Percentiles rank a stretch among this genome's conserved stretches.
These are phyloP conservation scores for Tapera naevia DNA, from an alignment of 2,797 vertebrate species.

Conservation along the genomic window DNA sequence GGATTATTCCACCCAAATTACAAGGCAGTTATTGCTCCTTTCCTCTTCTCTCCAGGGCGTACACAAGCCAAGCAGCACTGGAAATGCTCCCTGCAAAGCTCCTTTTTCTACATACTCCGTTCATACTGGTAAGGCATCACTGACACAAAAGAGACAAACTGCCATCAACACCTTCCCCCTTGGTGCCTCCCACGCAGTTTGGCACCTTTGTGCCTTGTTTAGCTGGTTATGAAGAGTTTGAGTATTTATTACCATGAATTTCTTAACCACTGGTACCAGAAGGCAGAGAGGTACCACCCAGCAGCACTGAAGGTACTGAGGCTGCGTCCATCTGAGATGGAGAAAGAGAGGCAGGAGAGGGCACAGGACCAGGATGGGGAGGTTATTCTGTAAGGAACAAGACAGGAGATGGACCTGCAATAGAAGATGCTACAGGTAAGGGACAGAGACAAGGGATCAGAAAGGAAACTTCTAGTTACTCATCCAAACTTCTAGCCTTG, in stretches of 20 bases:
- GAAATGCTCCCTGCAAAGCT: constrained; percentile 1
- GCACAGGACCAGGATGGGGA: not conserved
- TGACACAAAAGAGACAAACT: constrained; percentile 64
- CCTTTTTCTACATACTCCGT: not conserved
- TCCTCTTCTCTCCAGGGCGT: constrained; percentile 23
- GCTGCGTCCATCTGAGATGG: not conserved
- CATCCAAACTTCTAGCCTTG: not conserved
- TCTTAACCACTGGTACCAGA: not conserved
- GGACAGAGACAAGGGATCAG: not conserved
- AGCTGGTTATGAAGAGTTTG: constrained; percentile 1
- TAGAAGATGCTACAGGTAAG: not conserved
- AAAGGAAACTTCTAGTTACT: not conserved
- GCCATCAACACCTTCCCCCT: constrained; percentile 57
- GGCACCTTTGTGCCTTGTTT: constrained; percentile 53
- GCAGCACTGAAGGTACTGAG: not conserved
- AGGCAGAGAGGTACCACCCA: not conserved
- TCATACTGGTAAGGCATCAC: not conserved
- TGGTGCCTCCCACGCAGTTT: constrained; percentile 49
- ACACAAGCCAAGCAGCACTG: constrained; percentile 22
- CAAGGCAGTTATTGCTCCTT: constrained; percentile 55
- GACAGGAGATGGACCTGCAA: not conserved
- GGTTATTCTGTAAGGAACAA: not conserved
- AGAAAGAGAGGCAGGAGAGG: not conserved
- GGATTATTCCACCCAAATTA: constrained; percentile 60
- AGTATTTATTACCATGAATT: constrained; percentile 30